Base-by-base conservation (phyloP, 2,797 vertebrate genomes). In the Peromyscus aztecus region DNA sequence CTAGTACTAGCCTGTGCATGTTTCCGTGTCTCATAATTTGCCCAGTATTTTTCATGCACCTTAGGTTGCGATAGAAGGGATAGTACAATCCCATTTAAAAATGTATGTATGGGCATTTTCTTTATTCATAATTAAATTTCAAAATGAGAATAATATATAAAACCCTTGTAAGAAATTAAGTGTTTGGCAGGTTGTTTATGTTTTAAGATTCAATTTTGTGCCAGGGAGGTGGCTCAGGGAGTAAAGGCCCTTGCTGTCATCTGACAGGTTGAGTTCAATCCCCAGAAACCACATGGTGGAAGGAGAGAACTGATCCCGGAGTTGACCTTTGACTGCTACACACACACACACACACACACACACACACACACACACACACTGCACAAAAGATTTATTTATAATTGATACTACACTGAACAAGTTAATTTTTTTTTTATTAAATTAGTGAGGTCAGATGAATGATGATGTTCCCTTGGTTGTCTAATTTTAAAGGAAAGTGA, bases 131-230 rank as follows among this genome's bases (percentile, higher is more conserved):
- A 8, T 90, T 69, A 10, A 82, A 29, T 2, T 69, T 8, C 40
- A 85, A 82, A 92, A 19, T 91, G 23, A 90, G 55, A 95, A 69
- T 92, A 77, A 49, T 40, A 65, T 88, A 89, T 90, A 91, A 89
- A 91, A 85, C 14, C 6, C 40, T 90, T 95, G n/a, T 73, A 88
- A 63, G 49, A 89, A 93, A 77, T 61, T 46, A 86, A 92, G 23
- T 78, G 0, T 59, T 90, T 91, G 65, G 11, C 65, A 84, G 59
- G 23, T 91, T 55, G 8, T 46, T 37, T 88, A 90, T 90, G 63
- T 65, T 96, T 94, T 81, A 37, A 96, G 49, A 77, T 0, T 43
- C 52, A 89, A 10, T 75, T 55, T 57, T 88, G 85, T 57, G 4
- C 40, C 12, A 21, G 52, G 37, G 65, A 55, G 21, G 29, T 13